Evolutionary conservation across 2,113 vertebrate species (phyloP).

Genomic region (Dolichotis patagonum): DNA sequence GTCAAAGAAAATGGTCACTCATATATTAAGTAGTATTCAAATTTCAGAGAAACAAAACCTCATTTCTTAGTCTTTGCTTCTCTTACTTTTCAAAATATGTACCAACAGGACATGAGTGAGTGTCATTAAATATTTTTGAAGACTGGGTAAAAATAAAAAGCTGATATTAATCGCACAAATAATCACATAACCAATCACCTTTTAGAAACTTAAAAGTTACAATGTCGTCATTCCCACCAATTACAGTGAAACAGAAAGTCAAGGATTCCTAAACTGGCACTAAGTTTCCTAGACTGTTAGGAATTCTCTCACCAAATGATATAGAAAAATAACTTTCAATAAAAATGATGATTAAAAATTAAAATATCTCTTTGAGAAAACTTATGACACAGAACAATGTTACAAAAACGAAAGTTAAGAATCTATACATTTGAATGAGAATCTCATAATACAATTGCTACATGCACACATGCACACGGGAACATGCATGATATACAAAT

Average conservation of each 20-base stretch:
- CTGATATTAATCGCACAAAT: background rate
- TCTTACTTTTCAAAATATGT: constrained; percentile 18
- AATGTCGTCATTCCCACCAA: background rate
- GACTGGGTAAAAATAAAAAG: constrained; percentile 41
- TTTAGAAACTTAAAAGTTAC: background rate
- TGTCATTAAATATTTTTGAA: constrained; percentile 16
- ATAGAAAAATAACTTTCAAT: constrained; percentile 20
- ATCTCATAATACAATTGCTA: background rate
- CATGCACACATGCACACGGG: background rate
- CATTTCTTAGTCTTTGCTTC: constrained; percentile 49
- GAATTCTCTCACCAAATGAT: constrained; percentile 19
- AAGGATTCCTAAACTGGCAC: background rate
- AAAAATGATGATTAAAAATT: constrained; percentile 49
- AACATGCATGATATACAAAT: background rate
- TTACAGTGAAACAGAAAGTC: background rate
- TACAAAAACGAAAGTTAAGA: constrained; percentile 38
- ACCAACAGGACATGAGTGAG: constrained; percentile 51
- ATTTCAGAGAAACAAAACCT: constrained; percentile 55
- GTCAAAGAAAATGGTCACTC: constrained; percentile 55
- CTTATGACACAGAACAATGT: background rate
- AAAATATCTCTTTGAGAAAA: constrained; percentile 36
- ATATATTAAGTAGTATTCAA: constrained; percentile 4
- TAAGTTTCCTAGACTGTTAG: background rate
- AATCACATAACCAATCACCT: background rate
- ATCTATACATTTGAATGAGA: constrained; percentile 31